Percentiles rank a stretch among this genome's conserved stretches.
Evolutionary conservation across 2,113 vertebrate genomes (phyloP).

Genomic region (Argyrosomus japonicus): DNA sequence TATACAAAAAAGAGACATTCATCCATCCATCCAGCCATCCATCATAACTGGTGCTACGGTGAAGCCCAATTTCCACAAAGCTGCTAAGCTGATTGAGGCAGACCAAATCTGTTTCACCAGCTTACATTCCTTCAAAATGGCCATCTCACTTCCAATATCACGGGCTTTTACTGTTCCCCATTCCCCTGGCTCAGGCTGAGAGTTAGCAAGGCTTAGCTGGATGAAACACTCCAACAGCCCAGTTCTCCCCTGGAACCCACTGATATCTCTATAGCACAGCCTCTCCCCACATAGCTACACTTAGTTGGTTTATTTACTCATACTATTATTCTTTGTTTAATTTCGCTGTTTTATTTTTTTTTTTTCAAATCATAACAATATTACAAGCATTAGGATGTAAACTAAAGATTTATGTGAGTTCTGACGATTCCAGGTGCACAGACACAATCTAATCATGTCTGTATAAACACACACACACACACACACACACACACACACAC

Average conservation of each 20-base stretch:
- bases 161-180: slow-evolving; percentile 86
- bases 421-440: slow-evolving; percentile 24
- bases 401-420: slow-evolving; percentile 49
- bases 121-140: slow-evolving; percentile 89
- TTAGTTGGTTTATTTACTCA: slow-evolving; percentile 75
- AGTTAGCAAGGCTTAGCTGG: slow-evolving; percentile 85
- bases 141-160: slow-evolving; percentile 89
- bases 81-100: slow-evolving; percentile 89
- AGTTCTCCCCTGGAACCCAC: slow-evolving; percentile 79
- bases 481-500: slow-evolving; percentile 36
- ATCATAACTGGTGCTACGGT: slow-evolving; percentile 80
- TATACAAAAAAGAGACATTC: slow-evolving; percentile 76
- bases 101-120: slow-evolving; percentile 88
- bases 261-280: slow-evolving; percentile 86
- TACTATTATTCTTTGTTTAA: slow-evolving; percentile 70
- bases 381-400: slow-evolving; percentile 43
- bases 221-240: slow-evolving; percentile 85
- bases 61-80: slow-evolving; percentile 88
- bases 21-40: slow-evolving; percentile 82
- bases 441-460: slow-evolving; percentile 42
- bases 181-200: slow-evolving; percentile 85
- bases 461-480: slow-evolving; percentile 27
- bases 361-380: slow-evolving; percentile 40
- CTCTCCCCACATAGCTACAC: slow-evolving; percentile 68
- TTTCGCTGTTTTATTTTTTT: slow-evolving; percentile 55